phyloP scores from a whole-genome alignment of 2,113 vertebrate genomes.

The Pimephales promelas region DNA sequence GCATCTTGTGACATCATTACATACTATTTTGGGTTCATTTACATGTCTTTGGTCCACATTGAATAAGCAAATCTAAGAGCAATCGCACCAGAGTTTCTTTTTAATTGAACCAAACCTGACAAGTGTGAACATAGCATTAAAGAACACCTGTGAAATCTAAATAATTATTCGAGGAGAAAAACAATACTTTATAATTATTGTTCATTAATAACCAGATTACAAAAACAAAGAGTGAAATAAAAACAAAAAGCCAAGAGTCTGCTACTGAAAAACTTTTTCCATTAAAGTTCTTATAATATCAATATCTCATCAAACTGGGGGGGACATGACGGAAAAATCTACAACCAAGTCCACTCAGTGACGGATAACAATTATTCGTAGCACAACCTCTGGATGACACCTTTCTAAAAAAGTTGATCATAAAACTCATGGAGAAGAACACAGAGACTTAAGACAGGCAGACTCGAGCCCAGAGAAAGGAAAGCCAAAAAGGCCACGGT shows the following conservation, averaged over 20 bases:
- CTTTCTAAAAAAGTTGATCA: not conserved
- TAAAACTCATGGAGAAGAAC: not conserved
- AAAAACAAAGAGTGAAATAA: not conserved
- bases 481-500: slow-evolving; percentile 27
- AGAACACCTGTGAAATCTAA: not conserved
- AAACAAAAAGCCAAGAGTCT: not conserved
- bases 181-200: too few relatives aligned
- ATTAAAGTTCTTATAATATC: not conserved
- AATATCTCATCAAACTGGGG: not conserved
- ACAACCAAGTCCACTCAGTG: not conserved
- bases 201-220: not conserved
- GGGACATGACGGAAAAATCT: not conserved
- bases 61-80: too few relatives aligned
- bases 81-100: too few relatives aligned
- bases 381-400: slow-evolving; percentile 13
- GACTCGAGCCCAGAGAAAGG: slow-evolving; percentile 34
- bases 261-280: not conserved
- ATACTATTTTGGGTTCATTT: too few relatives aligned
- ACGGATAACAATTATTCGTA: not conserved
- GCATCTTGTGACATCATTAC: too few relatives aligned
- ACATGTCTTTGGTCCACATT: too few relatives aligned
- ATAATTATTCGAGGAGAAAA: not conserved
- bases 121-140: too few relatives aligned
- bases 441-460: slow-evolving; percentile 56
- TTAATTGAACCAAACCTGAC: too few relatives aligned